These are phyloP conservation scores for Noctua pronuba DNA, from an alignment of 2,888 invertebrate species.

Conservation along the genomic window DNA sequence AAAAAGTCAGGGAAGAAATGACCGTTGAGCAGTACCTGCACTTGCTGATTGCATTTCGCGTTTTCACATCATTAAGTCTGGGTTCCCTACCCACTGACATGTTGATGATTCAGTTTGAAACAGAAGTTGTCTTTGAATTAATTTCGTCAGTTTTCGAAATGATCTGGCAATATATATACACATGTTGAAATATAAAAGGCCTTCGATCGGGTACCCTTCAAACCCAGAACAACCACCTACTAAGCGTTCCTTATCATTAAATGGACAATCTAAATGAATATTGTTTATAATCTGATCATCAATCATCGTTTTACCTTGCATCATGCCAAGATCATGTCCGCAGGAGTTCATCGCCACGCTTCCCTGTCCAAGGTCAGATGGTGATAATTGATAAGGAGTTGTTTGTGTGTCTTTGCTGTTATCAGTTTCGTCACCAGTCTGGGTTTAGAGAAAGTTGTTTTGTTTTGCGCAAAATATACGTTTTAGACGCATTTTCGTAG, in stretches of 20 bases:
- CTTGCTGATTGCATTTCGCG: not conserved
- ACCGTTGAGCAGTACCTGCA: not conserved
- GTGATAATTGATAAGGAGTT: constrained; percentile 69
- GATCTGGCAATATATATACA: not conserved
- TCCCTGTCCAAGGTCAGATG: constrained; percentile 71
- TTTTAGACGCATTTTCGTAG: constrained; percentile 35
- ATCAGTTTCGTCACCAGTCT: constrained; percentile 51
- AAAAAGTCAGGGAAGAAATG: not conserved
- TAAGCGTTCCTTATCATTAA: constrained; percentile 7
- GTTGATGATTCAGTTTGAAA: not conserved
- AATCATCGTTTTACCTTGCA: constrained; percentile 47
- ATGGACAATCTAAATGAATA: constrained; percentile 38
- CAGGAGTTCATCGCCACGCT: constrained; percentile 52
- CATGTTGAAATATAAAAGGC: not conserved
- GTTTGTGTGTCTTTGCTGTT: constrained; percentile 53
- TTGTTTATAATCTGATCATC: constrained; percentile 36
- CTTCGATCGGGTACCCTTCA: not conserved
- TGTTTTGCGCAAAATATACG: constrained; percentile 24
- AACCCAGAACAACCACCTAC: constrained; percentile 14
- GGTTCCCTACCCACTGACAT: not conserved
- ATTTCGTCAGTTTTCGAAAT: not conserved
- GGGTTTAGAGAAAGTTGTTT: constrained; percentile 57
- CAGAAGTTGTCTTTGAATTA: not conserved
- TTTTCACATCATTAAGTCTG: not conserved
- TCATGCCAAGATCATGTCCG: constrained; percentile 54